Evolutionary conservation across 1,140 invertebrate genomes (phyloP).

Genomic region (Phortica variegata): DNA sequence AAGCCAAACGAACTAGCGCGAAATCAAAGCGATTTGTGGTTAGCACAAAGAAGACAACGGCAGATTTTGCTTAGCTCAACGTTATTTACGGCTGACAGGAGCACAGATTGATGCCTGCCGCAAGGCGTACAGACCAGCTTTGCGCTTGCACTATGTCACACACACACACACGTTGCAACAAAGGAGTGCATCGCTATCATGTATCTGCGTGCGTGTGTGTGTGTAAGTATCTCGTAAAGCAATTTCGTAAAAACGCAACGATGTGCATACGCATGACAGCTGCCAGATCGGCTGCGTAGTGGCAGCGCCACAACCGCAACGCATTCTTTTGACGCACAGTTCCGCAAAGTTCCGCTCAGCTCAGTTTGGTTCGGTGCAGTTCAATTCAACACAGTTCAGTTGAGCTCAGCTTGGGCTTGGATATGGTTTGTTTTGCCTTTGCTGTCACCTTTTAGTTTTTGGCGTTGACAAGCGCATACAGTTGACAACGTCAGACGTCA

Average conservation of each 20-base stretch:
- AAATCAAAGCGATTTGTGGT: slow-evolving; percentile 44
- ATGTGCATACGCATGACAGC: slow-evolving; percentile 41
- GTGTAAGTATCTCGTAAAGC: no score
- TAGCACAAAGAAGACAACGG: slow-evolving; percentile 6
- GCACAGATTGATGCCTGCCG: slow-evolving; percentile 35
- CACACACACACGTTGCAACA: no score
- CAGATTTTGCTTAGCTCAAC: slow-evolving; percentile 41
- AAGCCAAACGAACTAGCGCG: no score
- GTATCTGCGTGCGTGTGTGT: slow-evolving; percentile 10
- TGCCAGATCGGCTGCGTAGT: slow-evolving; percentile 30
- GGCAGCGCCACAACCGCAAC: no score
- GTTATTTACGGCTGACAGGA: slow-evolving; percentile 47
- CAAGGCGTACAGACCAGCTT: no score
- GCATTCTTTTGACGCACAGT: no score
- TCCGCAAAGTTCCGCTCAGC: no score
- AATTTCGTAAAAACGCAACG: no score
- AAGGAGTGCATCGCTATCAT: no score
- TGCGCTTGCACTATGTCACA: no score
- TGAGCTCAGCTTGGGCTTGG: slow-evolving; percentile 6
- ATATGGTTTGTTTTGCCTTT: slow-evolving; percentile 34
- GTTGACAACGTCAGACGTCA: slow-evolving; percentile 31
- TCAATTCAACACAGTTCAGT: no score
- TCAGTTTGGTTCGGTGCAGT: no score
- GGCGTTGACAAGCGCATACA: slow-evolving; percentile 46
- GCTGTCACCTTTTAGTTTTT: slow-evolving; percentile 49